Conservation (phyloP, 2,888 invertebrate genomes). For the Allolobophora icterica region DNA sequence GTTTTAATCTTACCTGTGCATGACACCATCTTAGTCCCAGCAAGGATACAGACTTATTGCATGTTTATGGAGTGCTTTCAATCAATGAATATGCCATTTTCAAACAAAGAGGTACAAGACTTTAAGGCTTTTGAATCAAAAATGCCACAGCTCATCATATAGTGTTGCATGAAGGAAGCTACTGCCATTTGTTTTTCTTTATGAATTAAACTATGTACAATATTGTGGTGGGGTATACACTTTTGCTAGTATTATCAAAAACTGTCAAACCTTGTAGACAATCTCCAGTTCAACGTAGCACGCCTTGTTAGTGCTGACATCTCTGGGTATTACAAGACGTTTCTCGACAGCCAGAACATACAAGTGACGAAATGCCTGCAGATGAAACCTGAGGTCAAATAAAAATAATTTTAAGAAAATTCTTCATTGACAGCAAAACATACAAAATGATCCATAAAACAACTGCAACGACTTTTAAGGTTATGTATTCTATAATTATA, state of each 20-base stretch:
- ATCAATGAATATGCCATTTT: background rate
- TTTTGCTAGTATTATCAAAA: background rate
- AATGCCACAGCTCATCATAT: background rate
- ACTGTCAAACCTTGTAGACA: constrained; percentile 60
- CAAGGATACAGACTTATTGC: background rate
- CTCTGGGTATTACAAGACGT: constrained; percentile 83
- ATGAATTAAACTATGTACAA: no score
- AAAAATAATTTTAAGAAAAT: background rate
- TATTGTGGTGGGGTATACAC: no score
- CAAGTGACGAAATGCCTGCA: constrained; percentile 94
- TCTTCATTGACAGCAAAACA: background rate
- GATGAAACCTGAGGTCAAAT: constrained; percentile 78
- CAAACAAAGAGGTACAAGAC: background rate
- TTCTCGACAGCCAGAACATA: constrained; percentile 94
- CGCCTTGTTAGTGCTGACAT: constrained; percentile 79
- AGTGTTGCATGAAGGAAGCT: no score
- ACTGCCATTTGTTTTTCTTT: no score
- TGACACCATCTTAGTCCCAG: no score
- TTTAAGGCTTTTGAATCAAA: background rate
- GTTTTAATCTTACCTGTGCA: no score
- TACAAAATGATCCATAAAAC: background rate
- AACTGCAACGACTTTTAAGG: background rate
- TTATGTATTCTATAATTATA: background rate
- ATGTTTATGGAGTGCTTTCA: background rate
- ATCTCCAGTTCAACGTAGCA: constrained; percentile 83